These are phyloP conservation scores for Coregonus ussuriensis DNA, from an alignment of 2,797 vertebrate genomes.

Conservation along the genomic window DNA sequence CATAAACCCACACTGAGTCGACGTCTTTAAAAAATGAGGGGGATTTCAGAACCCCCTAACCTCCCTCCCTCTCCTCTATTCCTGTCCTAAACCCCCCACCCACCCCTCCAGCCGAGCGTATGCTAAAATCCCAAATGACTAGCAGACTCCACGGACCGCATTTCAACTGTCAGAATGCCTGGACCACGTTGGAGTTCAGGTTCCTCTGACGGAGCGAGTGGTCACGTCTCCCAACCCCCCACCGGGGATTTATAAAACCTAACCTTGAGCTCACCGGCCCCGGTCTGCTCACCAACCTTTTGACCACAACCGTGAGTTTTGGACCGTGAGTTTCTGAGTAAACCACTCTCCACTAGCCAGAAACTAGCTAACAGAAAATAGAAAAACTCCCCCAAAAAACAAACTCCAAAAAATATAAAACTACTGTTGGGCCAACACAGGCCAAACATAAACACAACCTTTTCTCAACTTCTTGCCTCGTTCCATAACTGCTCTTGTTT, in stretches of 20 bases:
- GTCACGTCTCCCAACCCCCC: conserved; percentile 43
- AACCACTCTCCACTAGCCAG: background rate
- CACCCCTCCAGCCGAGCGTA: conserved; percentile 48
- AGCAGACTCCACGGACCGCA: conserved; percentile 66
- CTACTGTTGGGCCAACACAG: conserved; percentile 44
- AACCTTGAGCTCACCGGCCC: background rate
- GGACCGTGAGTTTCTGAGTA: background rate
- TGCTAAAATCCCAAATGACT: conserved; percentile 66
- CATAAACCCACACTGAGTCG: conserved; percentile 33
- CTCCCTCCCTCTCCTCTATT: conserved; percentile 26
- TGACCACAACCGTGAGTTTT: background rate
- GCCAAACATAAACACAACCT: conserved; percentile 32
- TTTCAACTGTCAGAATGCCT: conserved; percentile 59
- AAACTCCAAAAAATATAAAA: conserved; percentile 22
- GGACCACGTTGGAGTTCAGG: conserved; percentile 38
- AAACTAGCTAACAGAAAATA: background rate
- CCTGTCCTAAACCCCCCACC: background rate
- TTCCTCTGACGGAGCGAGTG: conserved; percentile 60
- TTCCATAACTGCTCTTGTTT: conserved; percentile 38
- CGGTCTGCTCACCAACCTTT: background rate
- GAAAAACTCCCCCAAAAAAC: no score
- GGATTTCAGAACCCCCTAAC: conserved; percentile 40
- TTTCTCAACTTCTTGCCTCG: conserved; percentile 19
- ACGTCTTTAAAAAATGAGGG: conserved; percentile 35
- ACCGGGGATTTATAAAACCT: background rate